A percentile compares a stretch with the other conserved stretches of the same genome.
Evolutionary conservation across 2,888 invertebrate species (phyloP).

Genomic region (Ichneumoninae sp.): DNA sequence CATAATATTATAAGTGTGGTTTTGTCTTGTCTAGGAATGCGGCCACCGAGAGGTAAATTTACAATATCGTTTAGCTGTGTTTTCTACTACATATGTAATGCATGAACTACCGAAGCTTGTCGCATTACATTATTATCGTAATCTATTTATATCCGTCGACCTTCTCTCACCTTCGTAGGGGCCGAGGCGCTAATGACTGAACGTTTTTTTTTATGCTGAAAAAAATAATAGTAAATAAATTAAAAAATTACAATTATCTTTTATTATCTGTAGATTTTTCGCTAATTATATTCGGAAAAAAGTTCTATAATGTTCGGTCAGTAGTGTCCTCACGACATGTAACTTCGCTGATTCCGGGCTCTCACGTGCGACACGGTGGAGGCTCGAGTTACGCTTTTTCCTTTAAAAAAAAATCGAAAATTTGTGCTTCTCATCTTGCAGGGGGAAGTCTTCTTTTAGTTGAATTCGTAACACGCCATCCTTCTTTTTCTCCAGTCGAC

Average conservation of each 20-base stretch:
- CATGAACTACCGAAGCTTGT: conserved; percentile 72
- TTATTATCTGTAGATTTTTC: background rate
- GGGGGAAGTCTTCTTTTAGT: conserved; percentile 50
- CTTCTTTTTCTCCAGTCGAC: conserved; percentile 26
- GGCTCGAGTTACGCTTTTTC: background rate
- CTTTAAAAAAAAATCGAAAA: background rate
- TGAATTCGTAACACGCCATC: conserved; percentile 30
- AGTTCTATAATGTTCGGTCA: background rate
- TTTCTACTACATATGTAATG: conserved; percentile 73
- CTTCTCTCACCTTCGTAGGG: conserved; percentile 34
- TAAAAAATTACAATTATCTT: background rate
- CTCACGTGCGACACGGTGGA: conserved; percentile 1
- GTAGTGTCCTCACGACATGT: background rate
- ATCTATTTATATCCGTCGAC: conserved; percentile 39
- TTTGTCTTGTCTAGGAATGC: conserved; percentile 85
- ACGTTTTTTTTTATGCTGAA: background rate
- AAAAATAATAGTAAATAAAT: background rate
- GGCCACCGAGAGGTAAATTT: conserved; percentile 85
- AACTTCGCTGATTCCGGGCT: background rate
- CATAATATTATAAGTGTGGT: conserved; percentile 77
- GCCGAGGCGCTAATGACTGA: background rate
- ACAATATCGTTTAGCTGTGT: conserved; percentile 74
- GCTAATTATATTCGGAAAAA: background rate
- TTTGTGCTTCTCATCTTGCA: conserved; percentile 39
- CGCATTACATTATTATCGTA: conserved; percentile 39